phyloP scores from a whole-genome alignment of 2,797 vertebrate genomes.

The Borostomias antarcticus region DNA sequence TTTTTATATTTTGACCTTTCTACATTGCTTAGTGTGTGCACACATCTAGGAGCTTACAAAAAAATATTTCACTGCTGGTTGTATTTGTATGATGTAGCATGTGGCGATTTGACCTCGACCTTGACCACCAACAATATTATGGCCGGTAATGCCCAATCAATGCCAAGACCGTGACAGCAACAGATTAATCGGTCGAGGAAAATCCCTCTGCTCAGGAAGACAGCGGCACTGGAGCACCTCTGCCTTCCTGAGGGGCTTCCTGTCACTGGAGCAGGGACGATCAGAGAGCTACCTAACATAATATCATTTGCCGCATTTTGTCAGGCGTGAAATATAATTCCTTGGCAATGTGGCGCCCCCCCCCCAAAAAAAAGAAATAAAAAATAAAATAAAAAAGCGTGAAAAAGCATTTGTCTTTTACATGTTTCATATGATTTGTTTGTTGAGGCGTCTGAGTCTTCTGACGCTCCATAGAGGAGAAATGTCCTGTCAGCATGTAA shows the following conservation, averaged over 20 bases:
- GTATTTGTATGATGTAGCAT: too few species aligned
- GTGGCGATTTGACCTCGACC: too few species aligned
- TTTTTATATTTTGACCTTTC: too few species aligned
- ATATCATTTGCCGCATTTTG: conserved; percentile 61
- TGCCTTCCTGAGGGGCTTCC: conserved; percentile 62
- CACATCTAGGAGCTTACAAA: too few species aligned
- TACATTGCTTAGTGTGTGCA: too few species aligned
- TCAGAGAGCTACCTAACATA: conserved; percentile 65
- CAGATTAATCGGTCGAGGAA: conserved; percentile 64
- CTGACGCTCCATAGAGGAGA: too few species aligned
- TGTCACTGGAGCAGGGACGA: too few species aligned
- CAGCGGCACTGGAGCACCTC: conserved; percentile 36
- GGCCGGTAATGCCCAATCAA: conserved; percentile 61
- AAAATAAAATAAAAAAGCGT: conserved; percentile 39
- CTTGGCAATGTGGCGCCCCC: conserved; percentile 34
- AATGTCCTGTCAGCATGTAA: too few species aligned
- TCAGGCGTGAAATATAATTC: conserved; percentile 65
- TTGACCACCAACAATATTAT: too few species aligned
- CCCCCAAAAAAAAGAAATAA: conserved; percentile 39
- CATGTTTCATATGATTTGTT: background rate
- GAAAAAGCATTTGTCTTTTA: conserved; percentile 48
- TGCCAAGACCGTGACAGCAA: conserved; percentile 63
- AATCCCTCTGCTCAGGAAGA: conserved; percentile 55
- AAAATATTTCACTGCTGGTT: too few species aligned
- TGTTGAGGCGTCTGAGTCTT: background rate